These are phyloP conservation scores for Elgaria multicarinata DNA, from an alignment of 2,113 vertebrate species.

Conservation along the genomic window DNA sequence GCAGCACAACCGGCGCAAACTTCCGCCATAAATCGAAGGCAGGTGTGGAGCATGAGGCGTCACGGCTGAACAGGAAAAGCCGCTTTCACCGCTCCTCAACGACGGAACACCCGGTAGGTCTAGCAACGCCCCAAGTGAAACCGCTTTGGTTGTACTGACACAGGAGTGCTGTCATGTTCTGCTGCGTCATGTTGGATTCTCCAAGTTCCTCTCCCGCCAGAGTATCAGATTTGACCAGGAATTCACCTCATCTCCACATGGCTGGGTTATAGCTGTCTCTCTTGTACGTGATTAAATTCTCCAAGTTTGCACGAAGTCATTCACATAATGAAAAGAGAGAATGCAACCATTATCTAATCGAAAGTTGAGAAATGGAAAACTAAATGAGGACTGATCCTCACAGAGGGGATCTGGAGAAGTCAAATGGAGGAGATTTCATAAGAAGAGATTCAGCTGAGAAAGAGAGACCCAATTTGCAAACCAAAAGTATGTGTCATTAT, in stretches of 20 bases:
- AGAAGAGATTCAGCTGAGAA: neutral
- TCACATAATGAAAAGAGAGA: neutral
- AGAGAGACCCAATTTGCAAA: neutral
- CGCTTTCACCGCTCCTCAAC: too few species aligned
- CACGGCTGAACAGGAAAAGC: too few species aligned
- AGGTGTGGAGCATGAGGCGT: too few species aligned
- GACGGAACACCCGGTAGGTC: too few species aligned
- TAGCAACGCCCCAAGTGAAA: too few species aligned
- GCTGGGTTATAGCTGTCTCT: neutral
- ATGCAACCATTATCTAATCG: neutral
- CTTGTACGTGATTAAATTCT: neutral
- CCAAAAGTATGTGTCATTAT: neutral
- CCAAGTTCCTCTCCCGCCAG: neutral
- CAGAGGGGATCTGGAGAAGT: neutral
- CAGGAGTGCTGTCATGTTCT: neutral
- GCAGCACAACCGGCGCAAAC: too few species aligned
- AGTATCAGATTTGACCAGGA: neutral
- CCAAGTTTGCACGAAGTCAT: neutral
- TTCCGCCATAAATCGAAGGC: too few species aligned
- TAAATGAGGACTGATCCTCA: neutral
- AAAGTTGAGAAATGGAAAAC: neutral
- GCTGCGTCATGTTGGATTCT: neutral
- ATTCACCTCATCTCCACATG: neutral
- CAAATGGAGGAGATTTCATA: too few species aligned
- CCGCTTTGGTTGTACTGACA: neutral